Base-by-base conservation (phyloP, 2,113 vertebrate species). In the Arenaria interpres region DNA sequence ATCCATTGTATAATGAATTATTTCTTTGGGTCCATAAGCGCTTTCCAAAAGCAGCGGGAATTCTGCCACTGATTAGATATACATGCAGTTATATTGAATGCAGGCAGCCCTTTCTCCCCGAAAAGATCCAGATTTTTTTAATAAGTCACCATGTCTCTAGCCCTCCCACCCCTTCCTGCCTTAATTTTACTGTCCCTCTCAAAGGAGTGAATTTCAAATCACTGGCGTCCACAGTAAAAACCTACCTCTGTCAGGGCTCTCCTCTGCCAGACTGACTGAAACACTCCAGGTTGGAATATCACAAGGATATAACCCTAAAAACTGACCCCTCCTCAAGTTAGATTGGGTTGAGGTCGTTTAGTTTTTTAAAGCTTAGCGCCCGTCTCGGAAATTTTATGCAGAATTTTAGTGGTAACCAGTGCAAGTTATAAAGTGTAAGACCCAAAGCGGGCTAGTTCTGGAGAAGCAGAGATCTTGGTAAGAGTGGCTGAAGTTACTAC, bases 11-110 rank as follows among this genome's bases (percentile, higher is more conserved):
- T 12, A 46, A n/a, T 22, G 9, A 74, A 88, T 90, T 69, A 91
- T 77, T 67, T 80, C 41, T 71, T 72, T 80, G 88, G 15, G 46
- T 84, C 12, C 0, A 0, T 22, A 88, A 79, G 15, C 33, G 35
- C 21, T 88, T 91, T 92, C 59, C 75, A 67, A 90, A 77, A 86
- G 16, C 75, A 43, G 56, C 14, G 19, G n/a, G n/a, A 59, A 64
- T 54, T 57, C 22, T 88, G 59, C 68, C 64, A 67, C 81, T 69
- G 79, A 88, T 66, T 83, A 92, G 50, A 80, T 77, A 85, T 33
- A 59, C 28, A 59, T 39, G 20, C 43, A 78, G 17, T 80, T 77
- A 35, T 24, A 67, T 0, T 25, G 50, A 94, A 88, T 10, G 17
- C 19, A 90, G 37, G 28, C 32, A 89, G 18, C 23, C 3, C 14